Evolutionary conservation across 1,140 invertebrate genomes (phyloP), one percentile per base, ranked within the genome.

Genomic region (Maniola jurtina): DNA sequence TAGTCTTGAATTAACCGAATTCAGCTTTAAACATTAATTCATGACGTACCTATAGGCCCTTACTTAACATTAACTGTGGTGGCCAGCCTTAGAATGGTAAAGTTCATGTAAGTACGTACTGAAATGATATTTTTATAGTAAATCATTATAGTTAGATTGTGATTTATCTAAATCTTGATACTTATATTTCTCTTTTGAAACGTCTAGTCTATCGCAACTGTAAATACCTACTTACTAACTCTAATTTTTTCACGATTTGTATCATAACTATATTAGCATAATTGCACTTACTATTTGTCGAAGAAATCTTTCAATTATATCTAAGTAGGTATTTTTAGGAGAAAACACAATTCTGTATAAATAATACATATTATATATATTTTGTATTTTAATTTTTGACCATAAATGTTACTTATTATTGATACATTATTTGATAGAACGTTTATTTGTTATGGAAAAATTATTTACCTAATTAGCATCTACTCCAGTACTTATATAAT

Each of bases 131-230:
- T 61, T 61, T 61, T 52, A 52, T 61, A 61, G 36, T n/a, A 9
- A 52, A 38, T 52, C 15, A 47, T 25, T 61, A 52, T 45, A 61
- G 48, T 61, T 52, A 59, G 16, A 59, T 47, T 61, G 60, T 61
- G 47, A 61, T 61, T 47, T 36, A 38, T 10, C 50, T 61, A 45
- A 45, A 45, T n/a, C 25, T 42, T 38, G 6, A 13, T 52, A n/a
- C n/a, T n/a, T n/a, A 52, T 52, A 52, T 52, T 52, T 52, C 48
- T 52, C 48, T 52, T 52, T 52, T 52, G 10, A 13, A 35, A 54
- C 11, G 15, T 52, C 48, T 61, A 61, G 35, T 40, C 60, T 61
- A 25, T 40, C 35, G 25, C 5, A 2, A 36, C 5, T 64, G 34
- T 64, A 50, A 16, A 58, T 64, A 64, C 15, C 7, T 52, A n/a